Evolutionary conservation across 2,888 invertebrate genomes (phyloP), one percentile per base, ranked within the genome.

Genomic region (Aspidiotus rigidus): DNA sequence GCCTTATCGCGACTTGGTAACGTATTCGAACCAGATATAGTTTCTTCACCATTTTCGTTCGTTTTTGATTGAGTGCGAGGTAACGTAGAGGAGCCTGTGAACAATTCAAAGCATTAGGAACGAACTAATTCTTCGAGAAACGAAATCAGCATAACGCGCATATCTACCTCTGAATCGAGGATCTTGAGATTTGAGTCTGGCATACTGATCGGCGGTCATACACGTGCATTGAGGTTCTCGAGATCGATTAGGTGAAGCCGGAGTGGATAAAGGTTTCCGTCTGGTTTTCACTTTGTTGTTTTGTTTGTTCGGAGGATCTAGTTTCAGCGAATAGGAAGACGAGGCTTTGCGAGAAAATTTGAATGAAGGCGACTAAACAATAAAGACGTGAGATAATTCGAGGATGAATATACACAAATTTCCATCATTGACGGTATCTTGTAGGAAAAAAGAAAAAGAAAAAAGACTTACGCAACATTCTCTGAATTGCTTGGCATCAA

Each of bases 281-380:
- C 91, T 90, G 76, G 88, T 85, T 79, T 92, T 92, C 78, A 87
- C 85, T 80, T 90, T 90, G 28, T 28, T 28, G 80, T 89, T 88
- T 82, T 90, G 90, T 79, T 84, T 87, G 76, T 78, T 80, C 73
- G 90, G 89, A 72, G 91, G 90, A 79, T 95, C 95, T 82, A 93
- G 83, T 83, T 92, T 92, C 79, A 96, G 85, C 78, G 94, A 95
- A 83, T 94, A 95, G 79, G 94, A 94, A 76, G 94, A 94, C 75
- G 94, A 93, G 77, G 94, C 93, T 85, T 96, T 96, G 81, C 95
- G 87, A 79, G 93, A 92, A 84, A 94, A 94, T 85, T 94, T 94
- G 87, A 93, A 95, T 81, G 93, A 91, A 79, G 93, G 94, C 83
- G 92, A 93, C 95, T 95, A 57, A 60, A 60, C n/a, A 17, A 60